Evolutionary conservation across 2,888 invertebrate genomes (phyloP).

Genomic region (Perdita meconis): DNA sequence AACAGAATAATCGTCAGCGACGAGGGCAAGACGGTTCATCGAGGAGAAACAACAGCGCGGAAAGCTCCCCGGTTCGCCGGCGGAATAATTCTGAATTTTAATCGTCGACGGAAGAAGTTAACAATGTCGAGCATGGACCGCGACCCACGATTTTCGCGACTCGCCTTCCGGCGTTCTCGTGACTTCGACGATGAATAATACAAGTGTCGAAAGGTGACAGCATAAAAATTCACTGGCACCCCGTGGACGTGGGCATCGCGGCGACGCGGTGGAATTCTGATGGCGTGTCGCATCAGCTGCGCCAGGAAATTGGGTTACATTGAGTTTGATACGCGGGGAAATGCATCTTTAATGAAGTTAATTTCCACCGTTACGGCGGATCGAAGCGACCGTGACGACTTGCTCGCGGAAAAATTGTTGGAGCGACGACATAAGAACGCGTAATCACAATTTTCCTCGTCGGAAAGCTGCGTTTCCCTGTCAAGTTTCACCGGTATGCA

Average conservation of each 20-base stretch:
- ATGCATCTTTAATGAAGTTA: conserved; percentile 30
- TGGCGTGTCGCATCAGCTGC: conserved; percentile 10
- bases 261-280: conserved; percentile 11
- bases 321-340: conserved; percentile 4
- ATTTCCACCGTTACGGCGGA: not conserved
- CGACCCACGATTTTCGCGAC: conserved; percentile 18
- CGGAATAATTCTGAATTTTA: conserved; percentile 42
- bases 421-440: not conserved
- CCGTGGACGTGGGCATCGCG: conserved; percentile 4
- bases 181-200: conserved; percentile 49
- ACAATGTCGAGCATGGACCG: conserved; percentile 8
- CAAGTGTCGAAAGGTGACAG: conserved; percentile 29
- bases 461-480: too few relatives aligned
- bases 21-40: conserved; percentile 4
- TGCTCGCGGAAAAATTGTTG: not conserved
- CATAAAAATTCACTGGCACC: conserved; percentile 27
- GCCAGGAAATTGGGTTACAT: conserved; percentile 26
- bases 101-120: conserved; percentile 34
- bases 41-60: conserved; percentile 15
- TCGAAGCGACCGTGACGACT: not conserved
- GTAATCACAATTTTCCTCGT: too few relatives aligned
- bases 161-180: conserved; percentile 3
- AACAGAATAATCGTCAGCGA: conserved; percentile 21
- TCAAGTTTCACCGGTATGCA: too few relatives aligned
- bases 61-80: not conserved